phyloP scores from a whole-genome alignment of 2,888 invertebrate species.

The Patella pellucida region DNA sequence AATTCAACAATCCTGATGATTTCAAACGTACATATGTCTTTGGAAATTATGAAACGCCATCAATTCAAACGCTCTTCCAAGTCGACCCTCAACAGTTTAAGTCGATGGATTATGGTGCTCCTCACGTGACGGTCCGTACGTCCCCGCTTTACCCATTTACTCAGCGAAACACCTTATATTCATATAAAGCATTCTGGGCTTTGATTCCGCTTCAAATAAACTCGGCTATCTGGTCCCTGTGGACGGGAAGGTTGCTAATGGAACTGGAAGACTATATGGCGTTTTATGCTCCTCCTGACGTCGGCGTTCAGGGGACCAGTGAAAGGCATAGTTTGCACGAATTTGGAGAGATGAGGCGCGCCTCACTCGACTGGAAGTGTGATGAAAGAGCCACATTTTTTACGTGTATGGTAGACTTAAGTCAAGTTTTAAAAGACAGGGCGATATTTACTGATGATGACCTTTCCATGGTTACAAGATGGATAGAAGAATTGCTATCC shows the following conservation, averaged over 20 bases:
- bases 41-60: not conserved
- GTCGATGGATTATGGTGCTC: not conserved
- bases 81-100: not conserved
- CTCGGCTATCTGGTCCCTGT: not conserved
- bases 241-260: not conserved
- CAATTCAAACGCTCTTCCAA: not conserved
- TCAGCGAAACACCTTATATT: not conserved
- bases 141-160: not conserved
- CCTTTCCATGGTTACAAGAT: not conserved
- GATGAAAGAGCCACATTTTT: not conserved
- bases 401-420: not conserved
- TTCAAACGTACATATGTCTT: not conserved
- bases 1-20: not conserved
- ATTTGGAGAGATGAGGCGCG: not conserved
- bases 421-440: not conserved
- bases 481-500: not conserved
- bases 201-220: not conserved
- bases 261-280: not conserved
- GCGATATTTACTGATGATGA: not conserved
- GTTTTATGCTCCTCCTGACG: not conserved
- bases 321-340: not conserved
- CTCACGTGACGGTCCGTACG: not conserved
- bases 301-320: too few relatives aligned
- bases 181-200: constrained; percentile 5
- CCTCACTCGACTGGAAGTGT: not conserved